Percentiles rank a stretch among this genome's conserved stretches.
Conservation (phyloP, 92 coral and sea anemone genomes). For the Porites evermanni region DNA sequence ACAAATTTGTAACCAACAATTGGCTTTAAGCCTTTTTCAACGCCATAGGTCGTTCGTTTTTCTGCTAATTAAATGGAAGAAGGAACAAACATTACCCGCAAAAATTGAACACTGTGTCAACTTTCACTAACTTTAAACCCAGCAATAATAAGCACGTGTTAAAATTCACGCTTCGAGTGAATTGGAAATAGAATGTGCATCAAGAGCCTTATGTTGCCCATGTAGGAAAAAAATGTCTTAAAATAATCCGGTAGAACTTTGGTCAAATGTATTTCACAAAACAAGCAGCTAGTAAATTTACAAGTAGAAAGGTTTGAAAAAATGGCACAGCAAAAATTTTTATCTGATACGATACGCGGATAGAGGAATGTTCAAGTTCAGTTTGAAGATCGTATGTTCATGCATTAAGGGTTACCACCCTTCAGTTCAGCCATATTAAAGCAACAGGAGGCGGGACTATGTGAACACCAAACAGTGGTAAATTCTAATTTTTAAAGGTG, state of each 20-base stretch:
- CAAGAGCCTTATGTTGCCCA: not conserved
- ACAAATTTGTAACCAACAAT: not conserved
- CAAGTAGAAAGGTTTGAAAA: not conserved
- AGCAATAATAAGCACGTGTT: not conserved
- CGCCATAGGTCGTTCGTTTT: not conserved
- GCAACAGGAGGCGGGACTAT: not conserved
- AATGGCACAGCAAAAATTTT: too few species aligned
- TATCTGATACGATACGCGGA: too few species aligned
- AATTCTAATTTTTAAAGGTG: not conserved
- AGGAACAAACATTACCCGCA: not conserved
- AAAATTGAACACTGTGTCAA: too few species aligned
- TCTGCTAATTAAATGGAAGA: not conserved
- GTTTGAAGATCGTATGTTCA: too few species aligned
- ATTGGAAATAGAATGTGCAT: not conserved
- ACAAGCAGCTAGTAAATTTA: not conserved
- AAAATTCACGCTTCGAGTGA: not conserved
- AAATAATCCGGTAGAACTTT: not conserved
- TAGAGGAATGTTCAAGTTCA: too few species aligned
- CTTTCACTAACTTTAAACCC: slow-evolving; percentile 4
- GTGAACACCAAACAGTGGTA: not conserved
- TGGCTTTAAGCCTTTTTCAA: not conserved
- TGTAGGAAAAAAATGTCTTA: not conserved
- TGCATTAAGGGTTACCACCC: slow-evolving; percentile 4
- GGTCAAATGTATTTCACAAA: not conserved
- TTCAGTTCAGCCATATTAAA: not conserved